These are phyloP conservation scores for Drosophila novamexicana DNA, from an alignment of 1,140 invertebrate genomes.

Conservation along the genomic window DNA sequence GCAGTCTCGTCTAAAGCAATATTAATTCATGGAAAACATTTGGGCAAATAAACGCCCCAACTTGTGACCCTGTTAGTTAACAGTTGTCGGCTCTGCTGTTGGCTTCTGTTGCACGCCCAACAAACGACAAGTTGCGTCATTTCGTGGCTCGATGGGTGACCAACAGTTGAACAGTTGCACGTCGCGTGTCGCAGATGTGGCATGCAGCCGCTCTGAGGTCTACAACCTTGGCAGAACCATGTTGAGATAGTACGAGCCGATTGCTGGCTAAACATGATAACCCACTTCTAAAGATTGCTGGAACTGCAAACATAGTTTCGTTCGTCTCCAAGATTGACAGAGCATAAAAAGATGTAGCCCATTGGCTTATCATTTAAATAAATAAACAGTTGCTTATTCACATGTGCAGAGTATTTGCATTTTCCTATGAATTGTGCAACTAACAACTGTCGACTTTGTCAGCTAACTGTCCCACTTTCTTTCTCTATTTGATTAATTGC, in stretches of 20 bases:
- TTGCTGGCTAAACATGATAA: not conserved
- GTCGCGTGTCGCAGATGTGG: not conserved
- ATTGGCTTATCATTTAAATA: not conserved
- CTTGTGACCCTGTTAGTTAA: not conserved
- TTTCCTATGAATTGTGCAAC: too few relatives aligned
- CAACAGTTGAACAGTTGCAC: not conserved
- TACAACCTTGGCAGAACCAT: not conserved
- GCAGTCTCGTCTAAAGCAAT: too few relatives aligned
- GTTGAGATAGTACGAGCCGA: not conserved
- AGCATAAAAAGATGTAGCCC: not conserved
- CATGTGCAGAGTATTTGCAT: not conserved
- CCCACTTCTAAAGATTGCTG: not conserved
- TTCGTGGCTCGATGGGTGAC: not conserved
- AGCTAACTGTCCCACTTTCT: too few relatives aligned
- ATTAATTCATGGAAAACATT: not conserved
- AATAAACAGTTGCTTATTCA: not conserved
- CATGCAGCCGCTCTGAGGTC: not conserved
- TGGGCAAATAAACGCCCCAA: not conserved
- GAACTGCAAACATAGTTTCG: not conserved
- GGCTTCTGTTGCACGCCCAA: conserved; percentile 4
- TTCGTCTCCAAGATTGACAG: not conserved
- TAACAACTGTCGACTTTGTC: too few relatives aligned
- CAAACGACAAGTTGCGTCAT: conserved; percentile 8
- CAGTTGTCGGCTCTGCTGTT: conserved; percentile 1
- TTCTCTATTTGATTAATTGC: too few relatives aligned